Evolutionary conservation across 2,113 vertebrate genomes (phyloP).

Genomic region (Toxotes chatareus): DNA sequence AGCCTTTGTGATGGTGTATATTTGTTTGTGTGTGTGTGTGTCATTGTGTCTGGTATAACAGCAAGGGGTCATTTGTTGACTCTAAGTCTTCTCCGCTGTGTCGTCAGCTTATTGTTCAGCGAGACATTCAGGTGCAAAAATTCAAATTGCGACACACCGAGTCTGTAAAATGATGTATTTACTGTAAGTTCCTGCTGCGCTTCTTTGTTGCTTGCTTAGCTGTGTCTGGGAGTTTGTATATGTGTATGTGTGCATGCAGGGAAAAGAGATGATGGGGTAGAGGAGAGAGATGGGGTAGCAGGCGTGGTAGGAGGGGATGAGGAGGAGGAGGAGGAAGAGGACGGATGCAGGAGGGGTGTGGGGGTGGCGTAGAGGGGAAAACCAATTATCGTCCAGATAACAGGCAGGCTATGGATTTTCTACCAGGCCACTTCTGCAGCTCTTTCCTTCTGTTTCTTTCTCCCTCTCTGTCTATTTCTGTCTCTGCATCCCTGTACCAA

Average conservation of each 20-base stretch:
- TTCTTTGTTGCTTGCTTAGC: constrained; percentile 48
- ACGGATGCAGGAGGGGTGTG: constrained; percentile 34
- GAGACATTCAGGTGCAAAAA: constrained; percentile 41
- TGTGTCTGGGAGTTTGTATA: constrained; percentile 11
- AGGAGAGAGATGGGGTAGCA: constrained; percentile 25
- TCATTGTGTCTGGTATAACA: constrained; percentile 20
- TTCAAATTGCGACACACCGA: not conserved
- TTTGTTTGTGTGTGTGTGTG: not conserved
- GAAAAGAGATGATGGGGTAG: constrained; percentile 1
- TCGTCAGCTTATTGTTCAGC: constrained; percentile 38
- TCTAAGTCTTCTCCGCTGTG: constrained; percentile 23
- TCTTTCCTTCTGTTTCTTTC: constrained; percentile 48
- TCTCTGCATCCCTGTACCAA: constrained; percentile 36
- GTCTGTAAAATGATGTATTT: constrained; percentile 40
- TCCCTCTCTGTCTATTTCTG: constrained; percentile 51
- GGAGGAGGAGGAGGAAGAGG: constrained; percentile 43
- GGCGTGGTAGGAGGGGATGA: constrained; percentile 22
- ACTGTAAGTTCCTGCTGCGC: not conserved
- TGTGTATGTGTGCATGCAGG: constrained; percentile 7
- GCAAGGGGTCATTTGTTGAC: constrained; percentile 42
- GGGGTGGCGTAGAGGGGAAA: constrained; percentile 56
- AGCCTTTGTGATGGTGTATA: constrained; percentile 35
- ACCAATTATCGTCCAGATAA: constrained; percentile 81
- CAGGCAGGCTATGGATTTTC: constrained; percentile 80
- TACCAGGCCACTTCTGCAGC: constrained; percentile 64